Percentiles rank a stretch among this genome's conserved stretches.
Conservation (phyloP, 2,888 invertebrate genomes). For the Drosophila nr. perissopoda region DNA sequence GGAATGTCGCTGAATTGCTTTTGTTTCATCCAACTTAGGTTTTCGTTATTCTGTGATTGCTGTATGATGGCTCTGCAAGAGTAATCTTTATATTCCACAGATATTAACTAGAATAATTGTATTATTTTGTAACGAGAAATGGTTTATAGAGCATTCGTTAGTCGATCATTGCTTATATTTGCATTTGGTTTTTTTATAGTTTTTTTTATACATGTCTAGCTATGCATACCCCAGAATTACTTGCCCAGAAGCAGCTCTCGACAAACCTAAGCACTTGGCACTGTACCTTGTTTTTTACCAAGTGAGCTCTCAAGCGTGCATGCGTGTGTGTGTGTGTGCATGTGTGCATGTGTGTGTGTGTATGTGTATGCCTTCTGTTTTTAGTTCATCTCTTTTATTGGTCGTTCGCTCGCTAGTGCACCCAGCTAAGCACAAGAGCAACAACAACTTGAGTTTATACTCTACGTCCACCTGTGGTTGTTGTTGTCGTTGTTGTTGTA, state of each 20-base stretch:
- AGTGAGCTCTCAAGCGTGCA: slow-evolving; percentile 5
- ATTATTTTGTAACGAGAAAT: not conserved
- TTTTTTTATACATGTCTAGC: slow-evolving; percentile 12
- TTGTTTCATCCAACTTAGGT: not conserved
- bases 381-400: slow-evolving; percentile 74
- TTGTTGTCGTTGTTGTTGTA: slow-evolving; percentile 41
- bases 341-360: slow-evolving; percentile 12
- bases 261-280: slow-evolving; percentile 44
- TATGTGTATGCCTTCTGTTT: slow-evolving; percentile 44
- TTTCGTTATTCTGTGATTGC: not conserved
- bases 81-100: not conserved
- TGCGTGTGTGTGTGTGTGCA: slow-evolving; percentile 16
- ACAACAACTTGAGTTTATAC: not conserved
- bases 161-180: slow-evolving; percentile 3
- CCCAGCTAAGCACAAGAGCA: slow-evolving; percentile 24
- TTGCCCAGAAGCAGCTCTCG: slow-evolving; percentile 39
- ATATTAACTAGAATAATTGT: not conserved
- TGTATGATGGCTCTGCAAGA: not conserved
- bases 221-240: slow-evolving; percentile 5
- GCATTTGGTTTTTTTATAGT: not conserved
- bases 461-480: not conserved
- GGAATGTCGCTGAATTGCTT: not conserved
- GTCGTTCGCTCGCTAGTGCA: slow-evolving; percentile 68
- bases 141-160: slow-evolving; percentile 8
- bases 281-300: slow-evolving; percentile 61